Evolutionary conservation across 2,797 vertebrate genomes (phyloP), one percentile per base, ranked within the genome.

Genomic region (Onychomys torridus): DNA sequence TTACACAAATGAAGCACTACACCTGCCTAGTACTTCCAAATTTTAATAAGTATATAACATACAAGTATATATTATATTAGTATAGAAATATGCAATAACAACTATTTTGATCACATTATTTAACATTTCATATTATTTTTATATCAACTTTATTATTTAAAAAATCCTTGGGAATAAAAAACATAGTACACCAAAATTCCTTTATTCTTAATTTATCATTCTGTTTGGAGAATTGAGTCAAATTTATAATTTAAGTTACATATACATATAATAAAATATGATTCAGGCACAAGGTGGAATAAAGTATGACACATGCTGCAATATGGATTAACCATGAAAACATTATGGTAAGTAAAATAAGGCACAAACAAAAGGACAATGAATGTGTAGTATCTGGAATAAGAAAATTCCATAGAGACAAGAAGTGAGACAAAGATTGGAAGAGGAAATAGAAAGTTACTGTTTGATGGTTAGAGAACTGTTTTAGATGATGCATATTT

Each of bases 191-290:
- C 40, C 43, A 76, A 76, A 76, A 76, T 76, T 82, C 27, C 90
- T n/a, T n/a, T 29, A n/a, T 79, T 78, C 17, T 81, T 59, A 59
- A 59, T 83, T 46, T 69, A 84, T 78, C 21, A 83, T 49, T n/a
- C 46, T 59, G 43, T 85, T 85, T 94, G 69, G 16, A 49, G 89
- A 32, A 73, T 55, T 57, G 10, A 14, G 37, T 77, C 92, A 75
- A 75, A 84, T 69, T 73, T 65, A 96, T 59, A 91, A 91, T 67
- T 75, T 69, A 94, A 96, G 69, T 92, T 75, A 71, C 32, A 85
- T 57, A 77, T 4, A 78, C 32, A 90, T 37, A 71, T n/a, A 78
- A 52, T 46, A 23, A 43, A 27, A 61, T 61, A 89, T 65, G 49
- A 75, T 67, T 90, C 65, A 89, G 49, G 2, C 63, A 43, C 49